Evolutionary conservation across 2,113 vertebrate species (phyloP).

Genomic region (Herpetotheres cachinnans): DNA sequence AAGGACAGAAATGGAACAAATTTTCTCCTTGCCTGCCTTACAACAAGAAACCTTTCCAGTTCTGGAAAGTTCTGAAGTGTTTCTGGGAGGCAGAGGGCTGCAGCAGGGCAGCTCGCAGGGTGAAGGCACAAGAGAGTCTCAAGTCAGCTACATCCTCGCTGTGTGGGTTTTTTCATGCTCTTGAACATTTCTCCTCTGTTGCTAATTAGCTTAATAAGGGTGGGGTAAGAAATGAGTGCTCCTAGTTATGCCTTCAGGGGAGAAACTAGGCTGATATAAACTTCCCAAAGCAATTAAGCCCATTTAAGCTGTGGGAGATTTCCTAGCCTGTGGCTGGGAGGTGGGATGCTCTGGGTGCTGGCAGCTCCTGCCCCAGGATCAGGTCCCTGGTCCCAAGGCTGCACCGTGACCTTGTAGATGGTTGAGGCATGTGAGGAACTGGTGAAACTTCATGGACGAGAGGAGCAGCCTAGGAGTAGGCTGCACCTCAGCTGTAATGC

Average conservation of each 20-base stretch:
- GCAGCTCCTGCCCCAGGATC: not conserved
- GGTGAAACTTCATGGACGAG: not conserved
- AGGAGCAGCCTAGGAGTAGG: not conserved
- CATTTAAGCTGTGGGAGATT: not conserved
- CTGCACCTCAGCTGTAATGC: not conserved
- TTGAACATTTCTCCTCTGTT: not conserved
- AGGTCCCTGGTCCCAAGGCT: not conserved
- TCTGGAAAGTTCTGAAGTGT: not conserved
- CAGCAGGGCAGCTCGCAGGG: rapidly evolving
- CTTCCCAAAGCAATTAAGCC: not conserved
- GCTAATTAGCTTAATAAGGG: not conserved
- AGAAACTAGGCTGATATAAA: not conserved
- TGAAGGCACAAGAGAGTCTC: not conserved
- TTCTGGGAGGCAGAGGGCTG: not conserved
- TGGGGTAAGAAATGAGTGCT: not conserved
- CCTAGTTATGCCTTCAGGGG: not conserved
- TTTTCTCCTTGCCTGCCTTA: not conserved
- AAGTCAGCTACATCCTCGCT: not conserved
- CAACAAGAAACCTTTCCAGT: not conserved
- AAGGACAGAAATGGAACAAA: not conserved
- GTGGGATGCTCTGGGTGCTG: not conserved
- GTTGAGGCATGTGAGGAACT: not conserved
- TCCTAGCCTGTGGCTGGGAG: rapidly evolving
- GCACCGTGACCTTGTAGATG: not conserved
- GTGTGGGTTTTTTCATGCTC: not conserved